phyloP scores from a whole-genome alignment of 2,113 vertebrate species.

The Ranitomeya imitator region DNA sequence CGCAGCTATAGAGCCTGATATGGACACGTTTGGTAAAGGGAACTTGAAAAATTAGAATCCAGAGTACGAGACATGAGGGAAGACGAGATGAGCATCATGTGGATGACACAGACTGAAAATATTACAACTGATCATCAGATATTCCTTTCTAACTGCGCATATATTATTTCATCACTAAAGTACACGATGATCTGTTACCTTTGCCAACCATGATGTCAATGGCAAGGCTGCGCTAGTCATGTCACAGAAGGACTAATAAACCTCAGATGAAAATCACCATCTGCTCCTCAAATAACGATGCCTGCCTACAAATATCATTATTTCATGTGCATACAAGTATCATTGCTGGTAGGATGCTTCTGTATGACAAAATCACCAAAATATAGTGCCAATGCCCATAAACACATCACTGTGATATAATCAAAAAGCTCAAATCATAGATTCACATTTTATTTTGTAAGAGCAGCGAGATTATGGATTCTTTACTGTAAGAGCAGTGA shows the following conservation, averaged over 20 bases:
- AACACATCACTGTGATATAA: too few species aligned
- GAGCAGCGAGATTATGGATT: too few species aligned
- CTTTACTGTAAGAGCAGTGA: too few species aligned
- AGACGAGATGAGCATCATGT: too few species aligned
- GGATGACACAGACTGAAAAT: too few species aligned
- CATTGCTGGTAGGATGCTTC: background rate
- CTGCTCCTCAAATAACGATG: background rate
- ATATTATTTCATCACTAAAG: background rate
- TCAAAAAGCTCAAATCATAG: too few species aligned
- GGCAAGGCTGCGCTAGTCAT: background rate
- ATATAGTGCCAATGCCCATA: background rate
- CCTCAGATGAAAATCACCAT: background rate
- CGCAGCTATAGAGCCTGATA: too few species aligned
- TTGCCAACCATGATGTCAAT: background rate
- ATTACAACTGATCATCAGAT: too few species aligned
- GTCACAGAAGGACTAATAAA: background rate
- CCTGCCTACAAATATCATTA: background rate
- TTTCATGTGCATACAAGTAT: background rate
- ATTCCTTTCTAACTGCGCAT: background rate
- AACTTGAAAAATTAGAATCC: too few species aligned
- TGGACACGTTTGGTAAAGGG: too few species aligned
- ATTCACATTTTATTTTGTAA: too few species aligned
- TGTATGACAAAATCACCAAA: background rate
- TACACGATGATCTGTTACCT: background rate
- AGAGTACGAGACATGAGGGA: too few species aligned